phyloP scores from a whole-genome alignment of 2,113 vertebrate genomes.

The Pipra filicauda region DNA sequence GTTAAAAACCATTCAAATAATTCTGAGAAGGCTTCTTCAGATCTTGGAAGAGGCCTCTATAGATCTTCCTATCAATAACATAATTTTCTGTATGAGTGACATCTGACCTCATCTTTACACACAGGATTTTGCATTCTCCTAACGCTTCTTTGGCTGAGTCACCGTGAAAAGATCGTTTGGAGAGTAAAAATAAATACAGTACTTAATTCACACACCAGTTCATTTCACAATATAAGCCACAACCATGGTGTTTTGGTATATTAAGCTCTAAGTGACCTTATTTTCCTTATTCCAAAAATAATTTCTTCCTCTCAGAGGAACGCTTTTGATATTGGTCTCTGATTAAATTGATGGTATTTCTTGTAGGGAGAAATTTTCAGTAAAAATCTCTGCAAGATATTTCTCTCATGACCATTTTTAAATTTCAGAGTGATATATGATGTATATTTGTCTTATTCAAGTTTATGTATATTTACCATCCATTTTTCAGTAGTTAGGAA shows the following conservation, averaged over 20 bases:
- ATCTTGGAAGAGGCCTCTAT: neutral
- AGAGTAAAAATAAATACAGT: neutral
- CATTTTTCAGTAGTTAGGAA: neutral
- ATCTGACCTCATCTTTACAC: neutral
- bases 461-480: neutral
- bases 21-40: neutral
- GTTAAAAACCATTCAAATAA: neutral
- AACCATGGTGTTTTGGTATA: neutral
- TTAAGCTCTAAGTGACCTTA: neutral
- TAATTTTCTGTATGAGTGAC: neutral
- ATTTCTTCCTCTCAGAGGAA: fast-evolving
- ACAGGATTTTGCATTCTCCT: neutral
- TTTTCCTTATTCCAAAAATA: neutral
- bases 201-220: neutral
- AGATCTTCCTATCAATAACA: neutral
- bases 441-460: neutral
- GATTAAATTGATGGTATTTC: neutral
- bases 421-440: neutral
- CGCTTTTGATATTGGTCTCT: neutral
- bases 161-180: neutral
- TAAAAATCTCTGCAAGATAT: neutral
- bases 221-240: neutral
- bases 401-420: neutral
- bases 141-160: neutral
- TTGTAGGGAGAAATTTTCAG: neutral